These are phyloP conservation scores for Muscicapa striata DNA, from an alignment of 2,797 vertebrate genomes.

Conservation along the genomic window DNA sequence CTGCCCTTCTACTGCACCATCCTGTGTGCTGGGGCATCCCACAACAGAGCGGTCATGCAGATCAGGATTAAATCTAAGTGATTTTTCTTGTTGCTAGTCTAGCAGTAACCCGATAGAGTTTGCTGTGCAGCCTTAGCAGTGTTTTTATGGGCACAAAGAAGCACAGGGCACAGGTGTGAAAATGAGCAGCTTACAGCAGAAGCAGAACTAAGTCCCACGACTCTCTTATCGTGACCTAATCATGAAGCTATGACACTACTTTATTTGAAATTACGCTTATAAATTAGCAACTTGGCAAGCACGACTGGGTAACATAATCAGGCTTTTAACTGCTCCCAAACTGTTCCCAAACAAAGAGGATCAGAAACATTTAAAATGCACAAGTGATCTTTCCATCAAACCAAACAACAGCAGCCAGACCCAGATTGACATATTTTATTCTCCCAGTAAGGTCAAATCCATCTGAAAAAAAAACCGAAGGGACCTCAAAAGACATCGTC, in stretches of 20 bases:
- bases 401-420: neutral
- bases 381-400: neutral
- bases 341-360: neutral
- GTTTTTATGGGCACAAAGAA: neutral
- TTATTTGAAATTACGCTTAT: neutral
- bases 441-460: neutral
- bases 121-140: neutral
- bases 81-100: neutral
- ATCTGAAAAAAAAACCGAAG: neutral
- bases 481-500: neutral
- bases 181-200: neutral
- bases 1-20: neutral
- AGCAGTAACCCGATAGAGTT: neutral
- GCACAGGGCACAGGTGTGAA: neutral
- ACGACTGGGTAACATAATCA: neutral
- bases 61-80: neutral
- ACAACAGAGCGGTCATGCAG: neutral
- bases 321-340: neutral
- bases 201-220: neutral
- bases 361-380: neutral
- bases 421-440: neutral
- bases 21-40: neutral
- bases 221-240: neutral
- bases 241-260: neutral
- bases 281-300: slow-evolving; percentile 9